Evolutionary conservation across 2,888 invertebrate genomes (phyloP).

Genomic region (Frankliniella intonsa): DNA sequence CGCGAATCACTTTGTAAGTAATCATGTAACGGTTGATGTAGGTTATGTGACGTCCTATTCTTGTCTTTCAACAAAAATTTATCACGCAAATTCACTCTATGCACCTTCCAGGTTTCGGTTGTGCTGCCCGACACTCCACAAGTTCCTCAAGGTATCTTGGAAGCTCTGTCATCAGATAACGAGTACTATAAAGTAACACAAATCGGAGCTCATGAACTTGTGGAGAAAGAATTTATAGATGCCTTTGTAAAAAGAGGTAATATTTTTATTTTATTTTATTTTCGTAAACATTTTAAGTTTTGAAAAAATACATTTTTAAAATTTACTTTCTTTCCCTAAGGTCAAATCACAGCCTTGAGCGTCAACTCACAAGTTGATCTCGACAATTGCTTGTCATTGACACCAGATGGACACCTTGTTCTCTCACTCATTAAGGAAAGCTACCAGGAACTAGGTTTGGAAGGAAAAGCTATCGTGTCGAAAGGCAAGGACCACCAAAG

Average conservation of each 20-base stretch:
- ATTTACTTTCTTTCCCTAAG: constrained; percentile 41
- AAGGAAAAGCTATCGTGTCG: constrained; percentile 50
- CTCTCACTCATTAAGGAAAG: constrained; percentile 50
- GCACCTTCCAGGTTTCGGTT: constrained; percentile 51
- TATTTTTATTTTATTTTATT: constrained; percentile 27
- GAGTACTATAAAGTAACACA: constrained; percentile 53
- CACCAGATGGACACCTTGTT: constrained; percentile 51
- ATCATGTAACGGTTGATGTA: not conserved
- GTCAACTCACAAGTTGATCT: constrained; percentile 50
- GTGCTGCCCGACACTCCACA: constrained; percentile 50
- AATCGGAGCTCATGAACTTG: constrained; percentile 48
- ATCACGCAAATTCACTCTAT: too few relatives aligned
- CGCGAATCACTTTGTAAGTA: not conserved
- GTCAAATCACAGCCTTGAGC: constrained; percentile 49
- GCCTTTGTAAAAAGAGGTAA: constrained; percentile 56
- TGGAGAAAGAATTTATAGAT: constrained; percentile 51
- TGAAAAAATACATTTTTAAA: not conserved
- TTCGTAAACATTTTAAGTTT: not conserved
- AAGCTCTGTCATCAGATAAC: constrained; percentile 48
- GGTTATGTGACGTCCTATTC: not conserved
- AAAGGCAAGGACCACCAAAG: constrained; percentile 46
- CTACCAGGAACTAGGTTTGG: constrained; percentile 54
- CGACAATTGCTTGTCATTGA: constrained; percentile 52
- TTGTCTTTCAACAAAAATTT: too few relatives aligned
- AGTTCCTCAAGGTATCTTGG: constrained; percentile 46